Evolutionary conservation across 2,113 vertebrate species (phyloP), one percentile per base, ranked within the genome.

Genomic region (Falcunculus frontatus): DNA sequence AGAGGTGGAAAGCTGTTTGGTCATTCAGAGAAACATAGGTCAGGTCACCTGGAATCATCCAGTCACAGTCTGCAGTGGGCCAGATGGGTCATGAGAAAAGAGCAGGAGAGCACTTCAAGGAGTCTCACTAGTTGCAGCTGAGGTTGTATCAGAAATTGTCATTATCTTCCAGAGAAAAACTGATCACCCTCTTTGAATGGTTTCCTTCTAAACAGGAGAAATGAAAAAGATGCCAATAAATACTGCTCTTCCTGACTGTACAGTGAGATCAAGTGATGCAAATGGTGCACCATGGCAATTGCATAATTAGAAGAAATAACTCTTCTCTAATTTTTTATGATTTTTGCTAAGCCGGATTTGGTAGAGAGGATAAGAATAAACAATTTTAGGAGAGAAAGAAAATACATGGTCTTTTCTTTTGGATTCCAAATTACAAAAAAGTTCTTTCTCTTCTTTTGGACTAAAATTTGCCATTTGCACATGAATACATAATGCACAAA

Each of bases 61-160:
- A 57, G 7, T 53, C 27, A 32, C 9, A 62, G 10, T 3, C 33
- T 41, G 11, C 70, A 35, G 35, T 9, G 11, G 44, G 29, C 29
- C 6, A 20, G 7, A 13, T 22, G 7, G 8, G 18, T 59, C 16
- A 44, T 39, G 29, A 84, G 35, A 49, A 87, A 29, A 44, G 32
- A 75, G 9, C 6, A 72, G 42, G 11, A 70, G 11, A n/a, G 7
- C 0, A 0, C 4, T 74, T 74, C 30, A 65, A 35, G 13, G 5
- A 46, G 21, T 41, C 25, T 78, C 41, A 69, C 3, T 23, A 52
- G 10, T 5, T 33, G 8, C 52, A 75, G 7, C 2, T 70, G 16
- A 57, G 11, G 6, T 26, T 72, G 26, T 10, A 91, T 21, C 16
- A 55, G 26, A 68, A n/a, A 13, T 1, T 23, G 4, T n/a, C 52